Evolutionary conservation across 2,113 vertebrate genomes (phyloP).

Genomic region (Oncorhynchus clarkii): DNA sequence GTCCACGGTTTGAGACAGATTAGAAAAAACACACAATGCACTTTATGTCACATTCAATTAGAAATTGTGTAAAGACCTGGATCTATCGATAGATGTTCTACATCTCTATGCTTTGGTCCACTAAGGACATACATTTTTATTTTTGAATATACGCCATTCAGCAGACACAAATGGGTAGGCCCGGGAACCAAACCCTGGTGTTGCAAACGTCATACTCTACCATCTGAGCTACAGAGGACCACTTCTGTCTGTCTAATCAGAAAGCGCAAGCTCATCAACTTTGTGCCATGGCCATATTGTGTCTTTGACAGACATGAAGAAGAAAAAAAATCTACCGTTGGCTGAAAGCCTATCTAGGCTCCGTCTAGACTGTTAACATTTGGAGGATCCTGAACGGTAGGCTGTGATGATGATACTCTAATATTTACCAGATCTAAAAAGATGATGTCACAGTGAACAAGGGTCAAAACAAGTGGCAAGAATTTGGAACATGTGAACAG

Average conservation of each 20-base stretch:
- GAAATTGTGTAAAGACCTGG: neutral
- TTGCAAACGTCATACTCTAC: too few relatives aligned
- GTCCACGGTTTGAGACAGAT: neutral
- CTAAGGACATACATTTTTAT: neutral
- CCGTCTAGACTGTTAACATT: neutral
- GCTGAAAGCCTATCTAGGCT: neutral
- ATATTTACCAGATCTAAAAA: slow-evolving; percentile 47
- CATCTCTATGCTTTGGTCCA: neutral
- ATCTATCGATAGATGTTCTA: neutral
- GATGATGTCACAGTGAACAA: slow-evolving; percentile 38
- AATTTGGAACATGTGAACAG: slow-evolving; percentile 52
- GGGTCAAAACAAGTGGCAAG: slow-evolving; percentile 61
- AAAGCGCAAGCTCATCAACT: neutral
- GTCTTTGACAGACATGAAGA: neutral
- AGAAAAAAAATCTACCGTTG: slow-evolving; percentile 6
- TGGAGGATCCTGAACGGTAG: neutral
- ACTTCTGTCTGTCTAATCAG: neutral
- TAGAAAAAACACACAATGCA: neutral
- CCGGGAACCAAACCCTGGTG: too few relatives aligned
- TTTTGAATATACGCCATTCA: neutral
- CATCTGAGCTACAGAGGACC: neutral
- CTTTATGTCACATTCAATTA: neutral
- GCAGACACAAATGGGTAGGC: too few relatives aligned
- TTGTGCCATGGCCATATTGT: neutral
- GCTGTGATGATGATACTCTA: slow-evolving; percentile 3